Evolutionary conservation across 1,140 invertebrate genomes (phyloP), one percentile per base, ranked within the genome.

Genomic region (Caerostris darwini): DNA sequence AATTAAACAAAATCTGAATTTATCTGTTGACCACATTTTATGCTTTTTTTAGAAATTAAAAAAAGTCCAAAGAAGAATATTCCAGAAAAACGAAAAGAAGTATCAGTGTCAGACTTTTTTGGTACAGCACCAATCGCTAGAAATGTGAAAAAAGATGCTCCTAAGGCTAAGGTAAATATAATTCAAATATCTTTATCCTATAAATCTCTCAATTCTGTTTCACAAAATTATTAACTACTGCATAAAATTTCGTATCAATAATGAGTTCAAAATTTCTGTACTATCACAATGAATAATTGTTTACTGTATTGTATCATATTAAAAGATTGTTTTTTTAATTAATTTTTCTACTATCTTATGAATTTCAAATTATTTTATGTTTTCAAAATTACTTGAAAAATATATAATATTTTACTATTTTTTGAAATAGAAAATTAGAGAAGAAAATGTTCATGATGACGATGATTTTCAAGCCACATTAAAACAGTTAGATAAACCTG

Each of bases 401-500:
- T 34, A 34, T 34, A 34, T 34, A 34, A n/a, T n/a, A n/a, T 56
- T 83, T 54, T 83, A 56, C 3, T 17, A 14, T 57, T n/a, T 87
- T 85, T 77, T 12, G 10, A 34, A 34, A 19, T n/a, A 88, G 67
- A 88, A 85, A 64, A 5, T 71, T 7, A 82, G 81, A 77, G 69
- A 77, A 69, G 12, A 12, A 64, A 57, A 8, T n/a, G 50, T 89
- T 88, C 85, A 88, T 54, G 85, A 94, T 77, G 92, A 94, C 59
- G 85, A 81, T 4, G 92, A 88, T 64, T 94, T 94, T 94, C 81
- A 94, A 77, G 86, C 64, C 50, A 94, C 92, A 7, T 69, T 94
- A 7, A 10, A 7, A 2, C 85, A 89, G 14, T 54, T 82, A n/a
- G 34, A 64, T 85, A 64, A 17, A 64, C 17, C 61, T 64, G 61